Evolutionary conservation across 2,888 invertebrate genomes (phyloP).

Genomic region (Orchesella flavescens): DNA sequence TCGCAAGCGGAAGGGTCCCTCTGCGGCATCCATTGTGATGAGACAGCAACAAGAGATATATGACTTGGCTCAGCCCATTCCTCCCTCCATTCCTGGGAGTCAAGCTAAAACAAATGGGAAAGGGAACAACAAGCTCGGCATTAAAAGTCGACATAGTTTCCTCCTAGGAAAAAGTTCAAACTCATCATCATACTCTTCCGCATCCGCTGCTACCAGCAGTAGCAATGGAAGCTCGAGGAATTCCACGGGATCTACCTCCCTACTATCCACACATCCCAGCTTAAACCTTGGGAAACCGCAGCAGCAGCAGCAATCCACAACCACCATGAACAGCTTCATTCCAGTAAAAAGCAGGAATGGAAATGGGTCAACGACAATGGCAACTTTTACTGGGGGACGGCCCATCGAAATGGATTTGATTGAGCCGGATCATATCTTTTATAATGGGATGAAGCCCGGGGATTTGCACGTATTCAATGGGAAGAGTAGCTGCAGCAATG

Average conservation of each 20-base stretch:
- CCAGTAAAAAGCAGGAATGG: constrained; percentile 7
- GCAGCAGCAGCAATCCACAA: background rate
- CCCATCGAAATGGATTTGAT: background rate
- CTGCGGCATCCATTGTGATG: constrained; percentile 69
- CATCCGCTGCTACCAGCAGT: constrained; percentile 2
- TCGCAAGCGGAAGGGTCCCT: constrained; percentile 72
- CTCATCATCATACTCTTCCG: constrained; percentile 13
- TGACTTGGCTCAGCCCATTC: constrained; percentile 66
- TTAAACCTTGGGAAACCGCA: constrained; percentile 41
- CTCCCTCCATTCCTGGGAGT: constrained; percentile 21
- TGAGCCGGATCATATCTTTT: background rate
- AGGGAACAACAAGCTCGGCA: constrained; percentile 20
- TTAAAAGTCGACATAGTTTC: constrained; percentile 46
- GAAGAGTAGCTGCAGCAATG: background rate
- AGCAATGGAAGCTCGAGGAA: constrained; percentile 35
- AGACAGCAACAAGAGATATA: constrained; percentile 69
- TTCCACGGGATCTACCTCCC: constrained; percentile 1
- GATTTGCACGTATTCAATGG: constrained; percentile 8
- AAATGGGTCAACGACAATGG: background rate
- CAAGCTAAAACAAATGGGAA: constrained; percentile 16
- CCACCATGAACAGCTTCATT: constrained; percentile 13
- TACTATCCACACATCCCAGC: constrained; percentile 63
- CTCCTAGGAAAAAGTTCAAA: constrained; percentile 21
- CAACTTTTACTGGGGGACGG: background rate
- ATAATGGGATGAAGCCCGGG: constrained; percentile 5